These are phyloP conservation scores for Acanthurus lineatus DNA, from an alignment of 2,797 vertebrate genomes.

Conservation along the genomic window DNA sequence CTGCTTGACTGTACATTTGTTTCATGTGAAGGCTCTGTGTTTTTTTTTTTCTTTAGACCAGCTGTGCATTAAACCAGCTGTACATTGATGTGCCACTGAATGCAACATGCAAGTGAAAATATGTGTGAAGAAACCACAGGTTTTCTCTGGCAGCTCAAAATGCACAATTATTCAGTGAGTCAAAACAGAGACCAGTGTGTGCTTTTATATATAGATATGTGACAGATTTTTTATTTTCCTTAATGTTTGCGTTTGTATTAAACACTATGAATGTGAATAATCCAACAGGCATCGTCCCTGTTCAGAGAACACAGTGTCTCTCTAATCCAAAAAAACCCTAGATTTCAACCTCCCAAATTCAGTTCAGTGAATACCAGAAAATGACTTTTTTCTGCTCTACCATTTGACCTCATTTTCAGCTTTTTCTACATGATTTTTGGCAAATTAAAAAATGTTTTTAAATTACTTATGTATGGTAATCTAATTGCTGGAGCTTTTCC, in stretches of 20 bases:
- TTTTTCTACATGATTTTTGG: conserved; percentile 40
- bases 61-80: conserved; percentile 35
- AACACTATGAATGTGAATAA: conserved; percentile 4
- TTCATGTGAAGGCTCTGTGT: conserved; percentile 28
- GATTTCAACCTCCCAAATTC: conserved; percentile 39
- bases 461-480: conserved; percentile 36
- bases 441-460: conserved; percentile 62
- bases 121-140: not conserved
- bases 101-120: conserved; percentile 12
- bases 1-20: conserved; percentile 34
- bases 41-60: not conserved
- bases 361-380: conserved; percentile 48
- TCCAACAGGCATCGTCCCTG: not conserved
- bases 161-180: conserved; percentile 29
- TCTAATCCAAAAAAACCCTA: conserved; percentile 24
- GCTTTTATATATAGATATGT: not conserved
- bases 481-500: conserved; percentile 37
- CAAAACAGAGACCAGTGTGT: conserved; percentile 5
- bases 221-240: not conserved
- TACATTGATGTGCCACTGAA: conserved; percentile 22
- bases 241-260: not conserved
- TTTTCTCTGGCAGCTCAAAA: conserved; percentile 11
- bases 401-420: conserved; percentile 40
- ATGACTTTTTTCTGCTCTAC: conserved; percentile 42
- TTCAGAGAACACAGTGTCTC: conserved; percentile 22